These are phyloP conservation scores for Parambassis ranga DNA, from an alignment of 2,797 vertebrate species.

Conservation along the genomic window DNA sequence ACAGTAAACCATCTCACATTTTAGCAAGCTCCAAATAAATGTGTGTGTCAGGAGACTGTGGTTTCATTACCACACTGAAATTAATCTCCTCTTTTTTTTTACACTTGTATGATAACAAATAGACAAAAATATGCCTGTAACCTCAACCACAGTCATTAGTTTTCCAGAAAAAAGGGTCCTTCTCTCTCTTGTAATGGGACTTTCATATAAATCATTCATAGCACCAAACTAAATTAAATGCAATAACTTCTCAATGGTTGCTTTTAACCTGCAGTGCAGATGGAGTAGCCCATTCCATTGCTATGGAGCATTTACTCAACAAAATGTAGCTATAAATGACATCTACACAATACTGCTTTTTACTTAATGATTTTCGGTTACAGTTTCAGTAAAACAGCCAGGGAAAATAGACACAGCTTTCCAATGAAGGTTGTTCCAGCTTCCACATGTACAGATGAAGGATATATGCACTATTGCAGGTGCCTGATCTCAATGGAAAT, in stretches of 20 bases:
- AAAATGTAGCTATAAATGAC: conserved; percentile 45
- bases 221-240: conserved; percentile 47
- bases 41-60: conserved; percentile 7
- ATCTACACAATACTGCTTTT: conserved; percentile 41
- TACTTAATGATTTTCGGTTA: conserved; percentile 51
- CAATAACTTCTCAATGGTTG: conserved; percentile 46
- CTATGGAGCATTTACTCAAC: conserved; percentile 53
- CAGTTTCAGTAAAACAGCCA: conserved; percentile 19
- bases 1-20: conserved; percentile 30
- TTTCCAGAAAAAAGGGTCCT: conserved; percentile 11
- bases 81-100: conserved; percentile 18
- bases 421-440: conserved; percentile 1
- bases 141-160: conserved; percentile 1
- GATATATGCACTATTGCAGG: conserved; percentile 12
- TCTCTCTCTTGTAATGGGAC: conserved; percentile 31
- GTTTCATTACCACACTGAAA: conserved; percentile 45
- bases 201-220: conserved; percentile 55
- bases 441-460: not conserved
- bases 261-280: conserved; percentile 52
- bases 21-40: conserved; percentile 44
- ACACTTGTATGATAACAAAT: conserved; percentile 30
- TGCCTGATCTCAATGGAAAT: conserved; percentile 13
- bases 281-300: conserved; percentile 36
- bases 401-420: not conserved
- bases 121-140: conserved; percentile 9